Base-by-base conservation (phyloP, 2,888 invertebrate species). In the Cheilosia impressa region DNA sequence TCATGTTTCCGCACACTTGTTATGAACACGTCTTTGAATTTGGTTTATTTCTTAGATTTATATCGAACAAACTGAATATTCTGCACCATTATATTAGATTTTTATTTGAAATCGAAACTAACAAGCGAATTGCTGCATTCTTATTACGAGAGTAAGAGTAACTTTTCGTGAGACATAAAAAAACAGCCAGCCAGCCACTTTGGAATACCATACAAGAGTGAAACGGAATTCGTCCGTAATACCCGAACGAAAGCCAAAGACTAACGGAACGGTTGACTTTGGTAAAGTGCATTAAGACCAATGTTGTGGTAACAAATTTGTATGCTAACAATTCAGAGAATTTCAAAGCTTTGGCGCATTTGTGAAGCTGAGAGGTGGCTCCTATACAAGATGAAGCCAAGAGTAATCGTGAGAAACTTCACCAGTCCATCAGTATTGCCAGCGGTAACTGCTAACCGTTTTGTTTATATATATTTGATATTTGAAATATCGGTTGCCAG, bases 141-240 rank as follows among this genome's bases (percentile, higher is more conserved):
- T 80, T 52, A 68, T 62, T 80, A 62, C 53, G 53, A 75, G 60
- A 75, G 7, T 41, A 34, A 47, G 58, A 27, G 52, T 47, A 50
- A 58, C 38, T 66, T 69, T 47, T 63, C 45, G 66, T 66, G 50
- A 60, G 65, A 60, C 9, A 31, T 9, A 72, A 58, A 53, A 66
- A 62, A 55, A 73, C n/a, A n/a, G n/a, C 41, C 82, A 75, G 27
- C 80, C 80, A 75, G 57, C 55, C 50, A 68, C 53, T 55, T 65
- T 68, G 72, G 55, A 73, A 45, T 73, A 71, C 60, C 58, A 73
- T 50, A 47, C 66, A 73, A 78, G 68, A 83, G 72, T 78, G 68
- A 73, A 68, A 73, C 27, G 72, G 50, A 73, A 68, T 78, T 78
- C 38, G 76, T 50, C 62, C 34, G 76, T 58, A 76, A 63, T 52